phyloP scores from a whole-genome alignment of 2,888 invertebrate species.

The Polyommatus icarus region DNA sequence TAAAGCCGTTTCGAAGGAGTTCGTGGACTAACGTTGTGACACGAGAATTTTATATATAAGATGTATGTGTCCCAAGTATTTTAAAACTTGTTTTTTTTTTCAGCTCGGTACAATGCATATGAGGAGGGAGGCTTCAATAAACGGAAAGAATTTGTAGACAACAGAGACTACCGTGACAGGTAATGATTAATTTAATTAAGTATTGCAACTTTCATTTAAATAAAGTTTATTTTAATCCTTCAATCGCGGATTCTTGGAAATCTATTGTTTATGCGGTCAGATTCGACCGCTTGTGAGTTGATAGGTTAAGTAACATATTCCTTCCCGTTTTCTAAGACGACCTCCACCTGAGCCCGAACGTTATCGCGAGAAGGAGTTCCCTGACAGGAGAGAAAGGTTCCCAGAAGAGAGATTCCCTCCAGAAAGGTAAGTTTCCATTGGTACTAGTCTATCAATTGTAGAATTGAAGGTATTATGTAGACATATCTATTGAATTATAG shows the following conservation, averaged over 20 bases:
- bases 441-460: background rate
- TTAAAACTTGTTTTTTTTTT: constrained; percentile 33
- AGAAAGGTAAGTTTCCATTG: constrained; percentile 58
- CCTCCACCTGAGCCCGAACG: constrained; percentile 60
- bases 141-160: constrained; percentile 58
- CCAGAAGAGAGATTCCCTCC: constrained; percentile 57
- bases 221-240: background rate
- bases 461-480: constrained; percentile 9
- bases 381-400: constrained; percentile 64
- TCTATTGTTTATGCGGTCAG: too few relatives aligned
- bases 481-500: background rate
- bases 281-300: too few relatives aligned
- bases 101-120: constrained; percentile 64
- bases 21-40: too few relatives aligned
- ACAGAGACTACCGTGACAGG: constrained; percentile 58
- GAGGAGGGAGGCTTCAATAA: constrained; percentile 54
- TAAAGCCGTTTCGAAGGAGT: too few relatives aligned
- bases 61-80: background rate
- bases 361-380: constrained; percentile 60
- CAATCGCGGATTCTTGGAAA: too few relatives aligned
- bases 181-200: constrained; percentile 30
- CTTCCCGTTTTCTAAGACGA: constrained; percentile 47
- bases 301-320: background rate
- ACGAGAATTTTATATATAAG: too few relatives aligned
- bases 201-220: too few relatives aligned